Evolutionary conservation across 2,888 invertebrate species (phyloP), one percentile per base, ranked within the genome.

Genomic region (Tribolium freemani): DNA sequence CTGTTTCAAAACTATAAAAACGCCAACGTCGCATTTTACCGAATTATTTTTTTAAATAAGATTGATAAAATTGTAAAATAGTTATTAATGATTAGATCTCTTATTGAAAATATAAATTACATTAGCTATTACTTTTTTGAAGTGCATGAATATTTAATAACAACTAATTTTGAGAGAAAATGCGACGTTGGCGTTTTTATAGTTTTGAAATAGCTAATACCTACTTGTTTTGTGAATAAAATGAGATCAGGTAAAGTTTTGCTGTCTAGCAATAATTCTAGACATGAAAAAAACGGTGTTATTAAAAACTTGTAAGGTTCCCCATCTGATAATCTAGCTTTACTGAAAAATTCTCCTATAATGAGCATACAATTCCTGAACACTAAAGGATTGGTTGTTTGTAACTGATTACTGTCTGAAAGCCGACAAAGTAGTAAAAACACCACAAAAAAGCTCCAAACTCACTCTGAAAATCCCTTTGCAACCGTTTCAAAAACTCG

Each of bases 201-300:
- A n/a, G n/a, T n/a, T n/a, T n/a, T n/a, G n/a, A n/a, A n/a, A n/a
- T n/a, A n/a, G n/a, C n/a, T n/a, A n/a, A n/a, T n/a, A 30, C 45
- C 68, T 83, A 88, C 88, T 83, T 87, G 85, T 57, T 76, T 81
- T 13, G 86, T 82, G 71, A 86, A 86, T 38, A 88, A 79, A 78
- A 86, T 84, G 11, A 87, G 78, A 79, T 88, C 87, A 11, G 82
- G 81, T 26, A 66, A 56, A 84, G 82, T 31, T 83, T 81, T 16
- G 78, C 80, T 50, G 80, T 88, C 86, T 13, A 88, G 77, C 6
- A 88, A 74, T 81, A 86, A 82, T 67, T 85, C 83, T 56, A 88
- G 80, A 75, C 86, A 88, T 11, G 81, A 77, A 9, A 86, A 48
- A 56, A 88, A 77, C 5, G 88, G 86, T 1, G 74, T 61, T 2